phyloP scores from a whole-genome alignment of 2,113 vertebrate species.

The Oenanthe melanoleuca region DNA sequence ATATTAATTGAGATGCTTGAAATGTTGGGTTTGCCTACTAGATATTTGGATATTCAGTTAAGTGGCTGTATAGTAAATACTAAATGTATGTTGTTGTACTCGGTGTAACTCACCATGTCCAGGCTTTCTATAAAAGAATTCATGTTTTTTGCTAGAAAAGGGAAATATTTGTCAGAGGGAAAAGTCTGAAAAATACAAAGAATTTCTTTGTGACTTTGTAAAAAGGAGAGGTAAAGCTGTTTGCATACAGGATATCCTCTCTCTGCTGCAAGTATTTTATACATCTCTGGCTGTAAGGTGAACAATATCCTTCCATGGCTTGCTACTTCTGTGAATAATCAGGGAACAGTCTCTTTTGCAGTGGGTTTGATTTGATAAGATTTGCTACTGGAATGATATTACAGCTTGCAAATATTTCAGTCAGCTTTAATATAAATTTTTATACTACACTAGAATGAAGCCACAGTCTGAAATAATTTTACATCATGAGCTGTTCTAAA shows the following conservation, averaged over 20 bases:
- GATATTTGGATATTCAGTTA: neutral
- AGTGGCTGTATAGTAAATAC: neutral
- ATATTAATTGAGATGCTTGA: neutral
- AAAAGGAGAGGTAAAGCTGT: neutral
- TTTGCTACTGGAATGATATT: neutral
- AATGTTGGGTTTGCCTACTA: neutral
- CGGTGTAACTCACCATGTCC: neutral
- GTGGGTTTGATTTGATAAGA: conserved; percentile 4
- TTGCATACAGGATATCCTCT: neutral
- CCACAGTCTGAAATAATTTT: conserved; percentile 31
- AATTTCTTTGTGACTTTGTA: neutral
- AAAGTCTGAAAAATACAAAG: neutral
- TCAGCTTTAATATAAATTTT: conserved; percentile 35
- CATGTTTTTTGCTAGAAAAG: neutral
- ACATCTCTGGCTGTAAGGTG: neutral
- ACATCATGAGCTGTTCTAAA: conserved; percentile 10
- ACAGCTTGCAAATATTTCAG: conserved; percentile 36
- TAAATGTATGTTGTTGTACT: neutral
- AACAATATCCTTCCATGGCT: neutral
- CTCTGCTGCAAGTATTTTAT: neutral
- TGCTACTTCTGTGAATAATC: neutral
- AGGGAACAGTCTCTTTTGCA: neutral
- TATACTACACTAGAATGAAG: conserved; percentile 6
- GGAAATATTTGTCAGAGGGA: neutral
- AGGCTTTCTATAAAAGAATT: neutral